Evolutionary conservation across 2,888 invertebrate species (phyloP).

Genomic region (Phalera bucephala): DNA sequence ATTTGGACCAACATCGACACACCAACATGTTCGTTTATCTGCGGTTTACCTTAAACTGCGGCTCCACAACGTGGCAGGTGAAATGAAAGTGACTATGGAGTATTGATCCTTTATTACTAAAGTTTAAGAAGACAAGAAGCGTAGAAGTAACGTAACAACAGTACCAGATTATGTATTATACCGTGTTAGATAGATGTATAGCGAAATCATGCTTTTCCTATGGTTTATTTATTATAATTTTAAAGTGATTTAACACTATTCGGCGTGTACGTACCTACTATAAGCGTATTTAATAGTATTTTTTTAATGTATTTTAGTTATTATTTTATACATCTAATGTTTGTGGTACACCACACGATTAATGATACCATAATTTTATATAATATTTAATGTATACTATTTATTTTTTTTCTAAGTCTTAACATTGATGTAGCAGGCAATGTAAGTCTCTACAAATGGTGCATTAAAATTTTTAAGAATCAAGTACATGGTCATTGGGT

Average conservation of each 20-base stretch:
- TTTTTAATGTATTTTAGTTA: slow-evolving; percentile 44
- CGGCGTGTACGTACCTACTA: slow-evolving; percentile 63
- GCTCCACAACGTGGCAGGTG: slow-evolving; percentile 74
- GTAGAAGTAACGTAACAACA: slow-evolving; percentile 49
- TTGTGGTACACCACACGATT: slow-evolving; percentile 67
- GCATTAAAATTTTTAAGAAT: slow-evolving; percentile 55
- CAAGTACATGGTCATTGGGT: slow-evolving; percentile 40
- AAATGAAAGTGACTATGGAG: slow-evolving; percentile 81
- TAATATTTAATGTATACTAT: slow-evolving; percentile 45
- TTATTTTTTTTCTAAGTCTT: slow-evolving; percentile 51
- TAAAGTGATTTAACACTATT: slow-evolving; percentile 48
- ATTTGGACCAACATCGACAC: slow-evolving; percentile 61
- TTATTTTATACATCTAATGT: slow-evolving; percentile 50
- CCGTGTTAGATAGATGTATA: slow-evolving; percentile 33
- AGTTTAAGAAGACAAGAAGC: slow-evolving; percentile 72
- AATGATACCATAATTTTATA: slow-evolving; percentile 37
- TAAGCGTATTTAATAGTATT: slow-evolving; percentile 52
- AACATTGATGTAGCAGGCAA: slow-evolving; percentile 71
- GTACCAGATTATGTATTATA: slow-evolving; percentile 37
- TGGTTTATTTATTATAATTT: slow-evolving; percentile 21
- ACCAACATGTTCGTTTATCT: slow-evolving; percentile 49
- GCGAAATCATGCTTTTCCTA: slow-evolving; percentile 61
- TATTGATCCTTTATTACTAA: slow-evolving; percentile 82
- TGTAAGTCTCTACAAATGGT: slow-evolving; percentile 71
- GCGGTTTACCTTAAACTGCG: slow-evolving; percentile 74